Evolutionary conservation across 1,140 invertebrate genomes (phyloP).

Genomic region (Cepaea nemoralis): DNA sequence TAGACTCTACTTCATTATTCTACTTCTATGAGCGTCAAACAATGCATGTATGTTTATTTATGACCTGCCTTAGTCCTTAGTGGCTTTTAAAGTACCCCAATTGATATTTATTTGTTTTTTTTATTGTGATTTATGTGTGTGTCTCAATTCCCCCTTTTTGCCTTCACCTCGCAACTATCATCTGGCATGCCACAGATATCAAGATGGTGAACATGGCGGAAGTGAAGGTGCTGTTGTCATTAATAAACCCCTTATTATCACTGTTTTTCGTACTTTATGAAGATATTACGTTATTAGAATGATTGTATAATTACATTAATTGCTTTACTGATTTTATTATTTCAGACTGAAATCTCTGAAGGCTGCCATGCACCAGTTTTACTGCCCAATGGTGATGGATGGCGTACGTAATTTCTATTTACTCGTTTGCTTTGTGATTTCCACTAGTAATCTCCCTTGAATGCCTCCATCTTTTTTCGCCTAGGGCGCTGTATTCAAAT

Average conservation of each 20-base stretch:
- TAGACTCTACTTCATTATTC: too few species aligned
- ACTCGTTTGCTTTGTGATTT: constrained; percentile 13
- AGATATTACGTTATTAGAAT: background rate
- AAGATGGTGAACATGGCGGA: constrained; percentile 42
- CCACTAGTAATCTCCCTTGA: background rate
- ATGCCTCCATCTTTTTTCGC: background rate
- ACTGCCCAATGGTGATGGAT: constrained; percentile 92
- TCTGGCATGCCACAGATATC: constrained; percentile 7
- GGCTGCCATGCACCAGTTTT: constrained; percentile 93
- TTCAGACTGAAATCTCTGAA: constrained; percentile 88
- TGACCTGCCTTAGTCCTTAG: too few species aligned
- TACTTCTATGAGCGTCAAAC: too few species aligned
- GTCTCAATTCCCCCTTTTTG: too few species aligned
- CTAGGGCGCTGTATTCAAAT: background rate
- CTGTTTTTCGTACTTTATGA: too few species aligned
- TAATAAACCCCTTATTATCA: too few species aligned
- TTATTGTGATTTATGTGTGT: too few species aligned
- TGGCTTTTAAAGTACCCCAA: too few species aligned
- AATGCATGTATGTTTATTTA: too few species aligned
- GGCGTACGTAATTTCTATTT: too few species aligned
- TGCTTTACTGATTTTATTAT: constrained; percentile 57
- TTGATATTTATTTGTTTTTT: too few species aligned
- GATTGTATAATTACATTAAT: background rate
- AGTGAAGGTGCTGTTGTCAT: background rate
- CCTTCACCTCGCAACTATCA: background rate